Percentiles rank a stretch among this genome's conserved stretches.
phyloP scores from a whole-genome alignment of 2,888 invertebrate genomes.

The Melanostoma mellinum region DNA sequence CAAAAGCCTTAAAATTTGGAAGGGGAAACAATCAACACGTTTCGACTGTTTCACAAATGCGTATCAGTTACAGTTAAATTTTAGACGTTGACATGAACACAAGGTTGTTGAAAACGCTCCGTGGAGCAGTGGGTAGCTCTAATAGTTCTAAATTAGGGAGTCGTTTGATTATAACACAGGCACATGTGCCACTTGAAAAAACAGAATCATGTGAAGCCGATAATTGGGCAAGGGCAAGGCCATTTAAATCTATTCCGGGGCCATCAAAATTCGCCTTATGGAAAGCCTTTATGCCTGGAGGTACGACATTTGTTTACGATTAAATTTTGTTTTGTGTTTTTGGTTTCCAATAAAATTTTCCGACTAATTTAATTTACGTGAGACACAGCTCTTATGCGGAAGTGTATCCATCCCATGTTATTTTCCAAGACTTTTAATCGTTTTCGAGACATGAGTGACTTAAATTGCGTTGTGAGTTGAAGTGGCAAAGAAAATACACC shows the following conservation, averaged over 20 bases:
- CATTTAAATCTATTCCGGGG: constrained; percentile 55
- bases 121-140: constrained; percentile 5
- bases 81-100: constrained; percentile 31
- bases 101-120: constrained; percentile 43
- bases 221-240: constrained; percentile 35
- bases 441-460: too few relatives aligned
- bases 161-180: constrained; percentile 40
- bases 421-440: too few relatives aligned
- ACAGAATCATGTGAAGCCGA: constrained; percentile 33
- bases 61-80: constrained; percentile 21
- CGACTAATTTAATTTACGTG: too few relatives aligned
- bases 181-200: constrained; percentile 42
- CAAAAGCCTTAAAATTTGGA: too few relatives aligned
- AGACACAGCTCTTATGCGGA: too few relatives aligned
- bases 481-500: too few relatives aligned
- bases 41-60: neutral
- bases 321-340: too few relatives aligned
- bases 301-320: constrained; percentile 6
- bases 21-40: neutral
- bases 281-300: constrained; percentile 66
- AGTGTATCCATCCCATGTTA: too few relatives aligned
- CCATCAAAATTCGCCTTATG: constrained; percentile 54
- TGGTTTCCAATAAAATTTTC: too few relatives aligned
- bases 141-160: constrained; percentile 8
- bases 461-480: too few relatives aligned